A percentile compares a stretch with the other conserved stretches of the same genome.
Conservation (phyloP, 2,113 vertebrate species). For the Erpornis zantholeuca region DNA sequence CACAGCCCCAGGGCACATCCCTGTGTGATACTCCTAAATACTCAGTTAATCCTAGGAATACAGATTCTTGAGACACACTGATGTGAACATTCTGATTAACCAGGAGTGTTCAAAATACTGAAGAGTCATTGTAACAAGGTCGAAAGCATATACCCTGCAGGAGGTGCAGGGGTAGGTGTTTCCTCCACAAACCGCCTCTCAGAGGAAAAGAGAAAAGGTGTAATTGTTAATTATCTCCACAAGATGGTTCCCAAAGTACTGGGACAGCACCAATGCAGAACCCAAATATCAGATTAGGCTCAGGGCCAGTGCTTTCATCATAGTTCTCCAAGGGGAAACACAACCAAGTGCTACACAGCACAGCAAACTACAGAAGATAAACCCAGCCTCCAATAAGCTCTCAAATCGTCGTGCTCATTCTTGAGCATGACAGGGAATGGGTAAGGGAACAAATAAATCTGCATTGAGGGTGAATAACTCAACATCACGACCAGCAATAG, state of each 20-base stretch:
- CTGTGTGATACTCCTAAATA: neutral
- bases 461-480: neutral
- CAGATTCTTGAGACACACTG: neutral
- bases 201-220: slow-evolving; percentile 2
- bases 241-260: slow-evolving; percentile 46
- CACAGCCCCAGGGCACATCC: neutral
- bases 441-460: neutral
- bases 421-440: neutral
- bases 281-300: neutral
- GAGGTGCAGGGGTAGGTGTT: neutral
- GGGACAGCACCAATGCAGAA: neutral
- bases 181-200: neutral
- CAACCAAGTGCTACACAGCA: neutral
- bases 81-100: neutral
- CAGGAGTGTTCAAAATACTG: neutral
- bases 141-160: neutral
- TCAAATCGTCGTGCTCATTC: neutral
- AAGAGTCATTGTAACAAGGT: neutral
- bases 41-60: neutral
- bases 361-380: neutral
- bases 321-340: neutral
- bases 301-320: neutral
- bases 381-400: neutral
- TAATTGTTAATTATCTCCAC: slow-evolving; percentile 48
- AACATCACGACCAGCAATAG: neutral